These are phyloP conservation scores for Drosophila kanapiae DNA, from an alignment of 1,140 invertebrate species.

Conservation along the genomic window DNA sequence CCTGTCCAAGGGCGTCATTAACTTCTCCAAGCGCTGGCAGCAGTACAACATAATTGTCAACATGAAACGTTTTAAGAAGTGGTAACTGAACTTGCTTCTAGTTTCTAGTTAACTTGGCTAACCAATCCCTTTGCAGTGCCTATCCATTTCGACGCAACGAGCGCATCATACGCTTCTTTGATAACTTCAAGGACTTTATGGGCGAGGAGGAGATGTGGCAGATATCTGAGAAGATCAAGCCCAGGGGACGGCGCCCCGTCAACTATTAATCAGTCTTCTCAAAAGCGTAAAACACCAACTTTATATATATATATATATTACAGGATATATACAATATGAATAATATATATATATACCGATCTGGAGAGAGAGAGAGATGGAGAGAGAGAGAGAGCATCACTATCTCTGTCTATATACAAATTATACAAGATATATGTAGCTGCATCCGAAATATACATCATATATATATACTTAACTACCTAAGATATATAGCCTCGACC, in stretches of 20 bases:
- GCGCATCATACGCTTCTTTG: constrained; percentile 97
- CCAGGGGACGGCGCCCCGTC: constrained; percentile 87
- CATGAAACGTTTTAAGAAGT: constrained; percentile 98
- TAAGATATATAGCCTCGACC: constrained; percentile 40
- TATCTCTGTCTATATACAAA: constrained; percentile 52
- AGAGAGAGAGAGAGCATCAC: constrained; percentile 30
- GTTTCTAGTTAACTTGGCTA: background rate
- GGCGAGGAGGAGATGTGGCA: constrained; percentile 99
- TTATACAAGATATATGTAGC: constrained; percentile 37
- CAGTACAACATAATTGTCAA: constrained; percentile 99
- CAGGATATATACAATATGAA: constrained; percentile 25
- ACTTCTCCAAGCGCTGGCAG: constrained; percentile 99
- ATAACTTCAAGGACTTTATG: constrained; percentile 97
- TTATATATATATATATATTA: constrained; percentile 48
- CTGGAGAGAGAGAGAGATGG: constrained; percentile 4
- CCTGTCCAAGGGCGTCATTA: constrained; percentile 94
- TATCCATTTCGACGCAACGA: constrained; percentile 97
- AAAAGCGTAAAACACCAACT: constrained; percentile 48
- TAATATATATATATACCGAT: constrained; percentile 20
- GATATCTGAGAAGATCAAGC: constrained; percentile 98
- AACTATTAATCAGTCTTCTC: constrained; percentile 73
- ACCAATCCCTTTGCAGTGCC: constrained; percentile 84
- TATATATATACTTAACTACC: constrained; percentile 6
- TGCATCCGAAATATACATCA: constrained; percentile 43
- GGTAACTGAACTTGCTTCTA: constrained; percentile 87